Conservation (phyloP, 2,113 vertebrate species). For the Tachysurus vachellii region DNA sequence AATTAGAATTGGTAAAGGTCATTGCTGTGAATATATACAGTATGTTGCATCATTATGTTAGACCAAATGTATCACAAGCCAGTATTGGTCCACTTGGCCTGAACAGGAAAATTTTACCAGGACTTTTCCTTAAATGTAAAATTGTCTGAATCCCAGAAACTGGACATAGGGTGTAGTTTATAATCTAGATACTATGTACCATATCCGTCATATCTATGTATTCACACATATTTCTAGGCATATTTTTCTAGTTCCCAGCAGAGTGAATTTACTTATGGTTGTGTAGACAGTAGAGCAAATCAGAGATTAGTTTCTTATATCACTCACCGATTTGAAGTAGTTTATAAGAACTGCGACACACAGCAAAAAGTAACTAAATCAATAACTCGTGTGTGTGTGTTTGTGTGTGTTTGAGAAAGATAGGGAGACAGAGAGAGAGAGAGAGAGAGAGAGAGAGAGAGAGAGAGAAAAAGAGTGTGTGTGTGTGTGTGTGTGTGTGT, state of each 20-base stretch:
- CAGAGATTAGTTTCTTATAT: not conserved
- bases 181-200: not conserved
- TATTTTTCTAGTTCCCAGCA: not conserved
- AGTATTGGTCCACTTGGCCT: not conserved
- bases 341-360: not conserved
- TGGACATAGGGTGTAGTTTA: not conserved
- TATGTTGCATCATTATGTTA: not conserved
- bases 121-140: not conserved
- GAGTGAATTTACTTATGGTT: not conserved
- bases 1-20: not conserved
- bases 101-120: not conserved
- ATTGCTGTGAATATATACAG: not conserved
- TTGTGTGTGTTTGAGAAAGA: no score
- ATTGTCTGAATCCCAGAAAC: not conserved
- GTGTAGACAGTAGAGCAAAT: not conserved
- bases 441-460: no score
- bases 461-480: no score
- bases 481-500: not conserved
- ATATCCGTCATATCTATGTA: not conserved
- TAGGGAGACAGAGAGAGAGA: no score
- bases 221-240: not conserved
- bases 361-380: constrained; percentile 4
- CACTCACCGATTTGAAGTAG: not conserved
- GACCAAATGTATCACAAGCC: not conserved
- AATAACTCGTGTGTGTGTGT: not conserved